Evolutionary conservation across 2,113 vertebrate genomes (phyloP), one percentile per base, ranked within the genome.

Genomic region (Otocyon megalotis): DNA sequence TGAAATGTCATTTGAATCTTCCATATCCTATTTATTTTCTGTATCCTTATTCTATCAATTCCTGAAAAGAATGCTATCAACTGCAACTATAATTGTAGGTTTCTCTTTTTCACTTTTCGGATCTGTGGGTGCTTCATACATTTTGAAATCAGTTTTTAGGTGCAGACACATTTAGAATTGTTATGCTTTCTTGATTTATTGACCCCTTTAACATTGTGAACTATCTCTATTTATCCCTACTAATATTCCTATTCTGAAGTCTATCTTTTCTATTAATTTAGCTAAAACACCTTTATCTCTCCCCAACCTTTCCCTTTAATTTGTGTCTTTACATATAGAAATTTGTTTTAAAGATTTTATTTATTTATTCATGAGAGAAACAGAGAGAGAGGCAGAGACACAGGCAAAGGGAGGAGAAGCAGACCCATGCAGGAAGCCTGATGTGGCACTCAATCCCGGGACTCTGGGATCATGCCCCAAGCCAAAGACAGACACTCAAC

Each of bases 231-330:
- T 62, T 50, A 88, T 74, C 58, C 54, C 43, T 82, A 6, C 2
- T 63, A 93, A 48, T 74, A 88, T 48, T 37, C 65, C n/a, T 91
- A 67, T 81, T 81, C 76, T 96, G 28, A 92, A 83, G 15, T n/a
- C 28, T 92, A 24, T 62, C 56, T 72, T 53, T 95, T 93, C 37
- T 62, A 11, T 26, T 80, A 93, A 74, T 58, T 82, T 92, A 92
- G 37, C 37, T 82, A 32, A 82, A 88, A 86, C 12, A 88, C 82
- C 6, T 58, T 63, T 88, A 88, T 50, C 32, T 69, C 86, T 90
- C 32, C 60, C 2, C 81, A 91, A 53, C 8, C 1, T 26, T 79
- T 91, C 35, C 35, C 35, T 72, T 76, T 43, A 84, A 84, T 43
- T 43, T 72, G 20, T 71, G 5, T 65, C n/a, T 88, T 80, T 65